Percentiles rank a stretch among this genome's conserved stretches.
Evolutionary conservation across 2,888 invertebrate genomes (phyloP).

Genomic region (Pseudococcus longispinus): DNA sequence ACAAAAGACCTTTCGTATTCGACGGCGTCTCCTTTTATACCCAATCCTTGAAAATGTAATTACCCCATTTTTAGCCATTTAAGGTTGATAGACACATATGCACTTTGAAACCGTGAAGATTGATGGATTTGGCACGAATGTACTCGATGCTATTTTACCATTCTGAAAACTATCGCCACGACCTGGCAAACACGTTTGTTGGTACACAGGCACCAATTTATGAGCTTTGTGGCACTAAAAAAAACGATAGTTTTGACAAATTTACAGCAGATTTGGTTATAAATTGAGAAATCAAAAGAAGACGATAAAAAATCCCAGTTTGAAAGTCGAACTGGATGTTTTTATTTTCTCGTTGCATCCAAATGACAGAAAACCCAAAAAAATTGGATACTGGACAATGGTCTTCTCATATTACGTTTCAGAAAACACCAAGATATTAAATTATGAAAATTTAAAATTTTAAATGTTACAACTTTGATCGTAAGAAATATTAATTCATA

Average conservation of each 20-base stretch:
- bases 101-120: background rate
- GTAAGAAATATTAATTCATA: too few relatives aligned
- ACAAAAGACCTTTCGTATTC: background rate
- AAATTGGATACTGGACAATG: too few relatives aligned
- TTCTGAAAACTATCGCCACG: background rate
- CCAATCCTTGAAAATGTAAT: background rate
- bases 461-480: too few relatives aligned
- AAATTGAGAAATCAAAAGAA: background rate
- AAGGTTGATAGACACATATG: background rate
- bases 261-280: background rate
- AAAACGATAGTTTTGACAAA: background rate
- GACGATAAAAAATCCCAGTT: too few relatives aligned
- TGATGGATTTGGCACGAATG: background rate
- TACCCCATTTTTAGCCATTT: background rate
- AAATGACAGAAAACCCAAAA: too few relatives aligned
- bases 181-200: background rate
- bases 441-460: background rate
- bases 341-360: too few relatives aligned
- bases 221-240: background rate
- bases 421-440: background rate
- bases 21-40: background rate
- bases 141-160: background rate
- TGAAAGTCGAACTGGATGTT: too few relatives aligned
- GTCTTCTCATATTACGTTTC: background rate
- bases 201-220: background rate